A percentile compares a stretch with the other conserved stretches of the same genome.
These are phyloP conservation scores for Urechis unicinctus DNA, from an alignment of 2,888 invertebrate species.

Conservation along the genomic window DNA sequence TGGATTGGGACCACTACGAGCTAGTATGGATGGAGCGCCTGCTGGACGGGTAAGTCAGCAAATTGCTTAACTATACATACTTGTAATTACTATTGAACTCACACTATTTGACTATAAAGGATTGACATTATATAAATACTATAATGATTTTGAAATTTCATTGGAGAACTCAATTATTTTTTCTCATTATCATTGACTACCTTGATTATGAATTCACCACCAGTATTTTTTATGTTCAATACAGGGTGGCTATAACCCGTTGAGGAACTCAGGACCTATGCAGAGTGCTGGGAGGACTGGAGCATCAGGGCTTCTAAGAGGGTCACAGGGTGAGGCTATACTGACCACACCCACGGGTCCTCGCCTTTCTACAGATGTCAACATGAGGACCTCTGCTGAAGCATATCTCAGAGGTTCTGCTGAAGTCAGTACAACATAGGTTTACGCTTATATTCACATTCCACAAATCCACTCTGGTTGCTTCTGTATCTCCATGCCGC, in stretches of 20 bases:
- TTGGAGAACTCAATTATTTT: too few species aligned
- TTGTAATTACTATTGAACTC: neutral
- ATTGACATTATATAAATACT: too few species aligned
- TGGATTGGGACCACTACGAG: neutral
- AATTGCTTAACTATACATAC: neutral
- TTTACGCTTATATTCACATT: too few species aligned
- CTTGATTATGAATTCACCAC: too few species aligned
- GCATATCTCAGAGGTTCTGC: conserved; percentile 21
- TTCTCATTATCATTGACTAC: too few species aligned
- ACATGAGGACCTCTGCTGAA: conserved; percentile 22
- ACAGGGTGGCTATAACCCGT: too few species aligned
- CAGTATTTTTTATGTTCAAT: too few species aligned
- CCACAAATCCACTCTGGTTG: too few species aligned
- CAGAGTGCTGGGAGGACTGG: neutral
- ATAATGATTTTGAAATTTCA: too few species aligned
- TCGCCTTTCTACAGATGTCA: conserved; percentile 21
- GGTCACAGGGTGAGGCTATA: conserved; percentile 17
- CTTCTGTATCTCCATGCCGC: too few species aligned
- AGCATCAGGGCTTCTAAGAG: conserved; percentile 9
- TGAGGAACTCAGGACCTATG: neutral
- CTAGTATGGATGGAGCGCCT: neutral
- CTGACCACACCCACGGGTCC: conserved; percentile 14
- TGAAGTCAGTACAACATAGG: conserved; percentile 14
- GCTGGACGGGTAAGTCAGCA: neutral
- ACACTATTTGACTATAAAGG: neutral